These are phyloP conservation scores for Ornithorhynchus anatinus DNA, from an alignment of 2,113 vertebrate genomes.

Conservation along the genomic window DNA sequence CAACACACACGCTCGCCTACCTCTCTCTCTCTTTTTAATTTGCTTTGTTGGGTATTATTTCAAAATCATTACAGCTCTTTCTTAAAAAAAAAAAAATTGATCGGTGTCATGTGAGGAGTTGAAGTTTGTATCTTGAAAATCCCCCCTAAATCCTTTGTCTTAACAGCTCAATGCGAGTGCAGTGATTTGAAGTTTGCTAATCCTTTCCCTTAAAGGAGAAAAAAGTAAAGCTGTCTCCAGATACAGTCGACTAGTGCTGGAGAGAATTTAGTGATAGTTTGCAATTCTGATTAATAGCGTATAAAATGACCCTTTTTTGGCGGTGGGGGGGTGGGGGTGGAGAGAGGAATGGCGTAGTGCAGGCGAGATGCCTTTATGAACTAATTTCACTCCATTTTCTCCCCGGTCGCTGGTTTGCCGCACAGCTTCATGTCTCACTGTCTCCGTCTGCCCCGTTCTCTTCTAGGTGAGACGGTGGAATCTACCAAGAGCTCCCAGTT, in stretches of 20 bases:
- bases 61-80: constrained; percentile 88
- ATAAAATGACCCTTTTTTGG: constrained; percentile 82
- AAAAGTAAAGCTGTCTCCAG: constrained; percentile 88
- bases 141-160: constrained; percentile 98
- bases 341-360: constrained; percentile 72
- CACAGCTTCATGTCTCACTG: constrained; percentile 42
- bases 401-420: constrained; percentile 30
- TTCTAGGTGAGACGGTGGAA: constrained; percentile 77
- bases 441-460: constrained; percentile 55
- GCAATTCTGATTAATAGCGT: constrained; percentile 90
- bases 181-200: constrained; percentile 97
- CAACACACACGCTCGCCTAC: neutral
- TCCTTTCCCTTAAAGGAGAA: constrained; percentile 92
- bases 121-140: constrained; percentile 99
- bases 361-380: constrained; percentile 59
- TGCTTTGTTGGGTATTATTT: constrained; percentile 74
- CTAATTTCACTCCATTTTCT: constrained; percentile 63
- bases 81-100: constrained; percentile 81
- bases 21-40: neutral
- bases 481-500: constrained; percentile 48
- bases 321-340: neutral
- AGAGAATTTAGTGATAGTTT: constrained; percentile 79
- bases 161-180: constrained; percentile 95
- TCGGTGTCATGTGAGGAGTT: constrained; percentile 96
- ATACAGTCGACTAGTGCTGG: constrained; percentile 80